These are phyloP conservation scores for Puntigrus tetrazona DNA, from an alignment of 2,113 vertebrate species.

Conservation along the genomic window DNA sequence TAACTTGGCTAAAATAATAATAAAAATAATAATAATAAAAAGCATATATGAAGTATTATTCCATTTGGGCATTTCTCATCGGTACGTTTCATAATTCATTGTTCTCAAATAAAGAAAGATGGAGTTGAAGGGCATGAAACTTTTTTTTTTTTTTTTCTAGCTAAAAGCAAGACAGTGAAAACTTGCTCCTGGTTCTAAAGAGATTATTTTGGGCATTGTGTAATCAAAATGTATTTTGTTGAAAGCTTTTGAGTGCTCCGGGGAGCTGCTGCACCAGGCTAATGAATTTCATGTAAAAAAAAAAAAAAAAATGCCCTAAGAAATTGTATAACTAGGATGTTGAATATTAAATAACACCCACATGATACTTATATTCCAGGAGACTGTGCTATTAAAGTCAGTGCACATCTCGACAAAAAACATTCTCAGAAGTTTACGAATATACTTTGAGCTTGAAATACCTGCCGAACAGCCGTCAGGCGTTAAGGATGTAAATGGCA, in stretches of 20 bases:
- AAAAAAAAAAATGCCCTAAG: conserved; percentile 24
- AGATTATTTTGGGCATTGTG: conserved; percentile 32
- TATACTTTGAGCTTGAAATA: conserved; percentile 21
- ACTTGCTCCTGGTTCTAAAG: conserved; percentile 25
- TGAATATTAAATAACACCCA: conserved; percentile 39
- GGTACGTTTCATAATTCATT: not conserved
- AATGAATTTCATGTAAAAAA: conserved; percentile 34
- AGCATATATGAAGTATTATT: not conserved
- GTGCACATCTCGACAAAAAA: not conserved
- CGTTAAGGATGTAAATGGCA: not conserved
- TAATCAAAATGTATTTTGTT: conserved; percentile 43
- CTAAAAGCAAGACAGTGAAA: conserved; percentile 16
- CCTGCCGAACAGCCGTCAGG: not conserved
- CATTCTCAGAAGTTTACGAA: not conserved
- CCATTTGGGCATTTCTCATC: not conserved
- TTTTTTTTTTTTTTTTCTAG: conserved; percentile 26
- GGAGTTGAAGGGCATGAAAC: conserved; percentile 10
- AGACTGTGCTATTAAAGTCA: conserved; percentile 1
- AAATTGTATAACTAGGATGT: conserved; percentile 29
- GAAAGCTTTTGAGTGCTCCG: conserved; percentile 22
- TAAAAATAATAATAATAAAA: too few relatives aligned
- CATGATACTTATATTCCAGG: conserved; percentile 11
- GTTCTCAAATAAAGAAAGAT: conserved; percentile 14
- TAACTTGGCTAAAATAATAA: not conserved
- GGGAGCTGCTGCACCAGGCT: conserved; percentile 12